These are phyloP conservation scores for Hippopotamyrus pictus DNA, from an alignment of 2,797 vertebrate genomes.

Conservation along the genomic window DNA sequence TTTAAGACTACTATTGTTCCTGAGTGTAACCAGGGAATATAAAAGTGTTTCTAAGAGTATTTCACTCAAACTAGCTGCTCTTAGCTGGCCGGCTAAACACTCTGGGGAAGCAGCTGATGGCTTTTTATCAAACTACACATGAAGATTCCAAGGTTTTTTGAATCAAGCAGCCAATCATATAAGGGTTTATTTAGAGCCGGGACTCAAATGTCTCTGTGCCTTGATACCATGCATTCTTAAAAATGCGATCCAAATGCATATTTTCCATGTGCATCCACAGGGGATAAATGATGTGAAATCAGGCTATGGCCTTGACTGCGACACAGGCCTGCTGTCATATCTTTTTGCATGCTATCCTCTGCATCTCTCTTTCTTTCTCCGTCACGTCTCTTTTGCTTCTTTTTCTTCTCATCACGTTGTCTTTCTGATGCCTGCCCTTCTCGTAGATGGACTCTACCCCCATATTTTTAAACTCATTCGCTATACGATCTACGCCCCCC, in stretches of 20 bases:
- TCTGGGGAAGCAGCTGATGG: not conserved
- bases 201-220: not conserved
- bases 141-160: not conserved
- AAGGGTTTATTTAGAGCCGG: not conserved
- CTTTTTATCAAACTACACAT: not conserved
- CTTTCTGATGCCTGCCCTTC: not conserved
- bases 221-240: not conserved
- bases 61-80: not conserved
- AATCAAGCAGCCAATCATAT: not conserved
- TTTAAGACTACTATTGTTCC: not conserved
- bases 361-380: not conserved
- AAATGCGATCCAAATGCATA: not conserved
- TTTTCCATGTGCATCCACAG: not conserved
- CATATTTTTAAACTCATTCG: not conserved
- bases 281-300: not conserved
- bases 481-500: not conserved
- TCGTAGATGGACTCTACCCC: not conserved
- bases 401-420: not conserved
- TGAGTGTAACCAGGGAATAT: not conserved
- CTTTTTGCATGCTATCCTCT: not conserved
- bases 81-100: not conserved
- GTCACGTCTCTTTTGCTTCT: conserved; percentile 32
- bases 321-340: not conserved
- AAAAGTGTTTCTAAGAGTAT: not conserved
- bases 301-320: not conserved